Evolutionary conservation across 2,113 vertebrate genomes (phyloP).

Genomic region (Elachura formosa): DNA sequence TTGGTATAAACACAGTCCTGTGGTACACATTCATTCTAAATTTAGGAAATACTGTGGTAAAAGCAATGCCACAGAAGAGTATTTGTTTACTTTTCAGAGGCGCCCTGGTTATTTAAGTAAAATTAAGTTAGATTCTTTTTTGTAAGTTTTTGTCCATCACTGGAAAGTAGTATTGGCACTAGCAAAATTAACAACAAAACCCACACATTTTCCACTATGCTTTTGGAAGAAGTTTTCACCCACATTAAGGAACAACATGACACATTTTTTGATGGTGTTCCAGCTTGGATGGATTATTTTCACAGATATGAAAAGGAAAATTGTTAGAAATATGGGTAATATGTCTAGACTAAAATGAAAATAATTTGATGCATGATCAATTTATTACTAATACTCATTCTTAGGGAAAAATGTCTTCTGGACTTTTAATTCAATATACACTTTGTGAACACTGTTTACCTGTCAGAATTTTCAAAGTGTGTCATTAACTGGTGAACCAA

Average conservation of each 20-base stretch:
- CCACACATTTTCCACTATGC: neutral
- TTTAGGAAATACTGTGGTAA: constrained; percentile 23
- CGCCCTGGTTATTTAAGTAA: constrained; percentile 11
- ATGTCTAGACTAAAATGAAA: neutral
- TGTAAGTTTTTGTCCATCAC: neutral
- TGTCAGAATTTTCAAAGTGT: neutral
- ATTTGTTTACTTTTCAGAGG: constrained; percentile 38
- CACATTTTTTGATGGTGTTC: neutral
- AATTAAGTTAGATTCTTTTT: constrained; percentile 22
- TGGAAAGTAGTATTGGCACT: neutral
- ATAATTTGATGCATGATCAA: neutral
- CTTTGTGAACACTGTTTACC: neutral
- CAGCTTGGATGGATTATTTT: neutral
- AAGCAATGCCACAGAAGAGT: constrained; percentile 3
- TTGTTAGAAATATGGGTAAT: neutral
- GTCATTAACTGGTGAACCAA: neutral
- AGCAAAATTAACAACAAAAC: constrained; percentile 22
- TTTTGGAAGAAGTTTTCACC: neutral
- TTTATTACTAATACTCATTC: neutral
- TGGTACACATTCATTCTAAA: neutral
- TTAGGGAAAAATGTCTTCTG: neutral
- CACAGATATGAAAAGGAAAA: neutral
- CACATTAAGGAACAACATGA: neutral
- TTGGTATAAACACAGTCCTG: neutral
- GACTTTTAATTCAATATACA: neutral